Base-by-base conservation (phyloP, 2,797 vertebrate genomes). In the Thalassophryne amazonica region DNA sequence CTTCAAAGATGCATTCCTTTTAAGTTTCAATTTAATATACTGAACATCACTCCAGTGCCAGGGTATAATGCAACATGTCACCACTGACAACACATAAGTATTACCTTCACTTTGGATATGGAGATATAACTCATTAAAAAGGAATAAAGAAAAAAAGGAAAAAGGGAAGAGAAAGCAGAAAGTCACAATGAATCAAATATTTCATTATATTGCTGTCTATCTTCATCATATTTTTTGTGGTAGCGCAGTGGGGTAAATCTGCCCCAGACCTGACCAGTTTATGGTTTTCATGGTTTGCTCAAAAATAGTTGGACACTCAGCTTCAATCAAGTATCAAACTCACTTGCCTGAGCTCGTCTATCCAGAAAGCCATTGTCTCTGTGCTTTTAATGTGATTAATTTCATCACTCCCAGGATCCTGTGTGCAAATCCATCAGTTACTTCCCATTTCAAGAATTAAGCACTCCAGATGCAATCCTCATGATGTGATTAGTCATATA, bases 21-120 rank as follows among this genome's bases (percentile, higher is more conserved):
- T 70, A 62, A 63, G 47, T 50, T 69, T 47, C 41, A 34, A 47
- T 69, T 67, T 60, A 34, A 67, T 54, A 39, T 60, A 24, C 39
- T 18, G 38, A 65, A 63, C 73, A 81, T 78, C 68, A 78, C 68
- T 83, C 77, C 49, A 23, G 49, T 4, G 47, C 61, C 31, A 15
- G 41, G 32, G 32, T 67, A 60, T 60, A 64, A 80, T 69, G 65
- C 48, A 60, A n/a, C 53, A 39, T 75, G 80, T 83, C 77, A 73
- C 43, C 35, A 36, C 42, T 66, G 69, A 78, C 76, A 78, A 67
- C 32, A 42, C 48, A 59, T 40, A 69, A 32, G 36, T 53, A 66
- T 80, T 71, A 64, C 56, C 65, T 50, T 74, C 58, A 53, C 62
- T 61, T 63, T 67, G 69, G 72, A 60, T 43, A 57, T 55, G 76